These are phyloP conservation scores for Lepisosteus oculatus DNA, from an alignment of 2,113 vertebrate genomes.

Conservation along the genomic window DNA sequence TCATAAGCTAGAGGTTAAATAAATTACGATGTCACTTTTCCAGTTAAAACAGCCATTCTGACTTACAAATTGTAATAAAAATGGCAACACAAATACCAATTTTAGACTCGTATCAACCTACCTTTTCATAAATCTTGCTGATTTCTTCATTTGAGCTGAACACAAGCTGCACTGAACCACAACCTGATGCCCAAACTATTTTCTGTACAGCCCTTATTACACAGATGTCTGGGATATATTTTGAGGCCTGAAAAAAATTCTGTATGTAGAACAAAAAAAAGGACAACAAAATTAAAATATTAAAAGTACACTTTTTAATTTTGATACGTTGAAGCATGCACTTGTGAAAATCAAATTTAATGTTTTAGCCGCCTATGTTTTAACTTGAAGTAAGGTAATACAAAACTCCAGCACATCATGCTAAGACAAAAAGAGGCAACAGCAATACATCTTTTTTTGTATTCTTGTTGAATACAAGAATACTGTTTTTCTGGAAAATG, in stretches of 20 bases:
- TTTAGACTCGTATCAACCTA: slow-evolving; percentile 40
- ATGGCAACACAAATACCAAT: neutral
- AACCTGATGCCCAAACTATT: slow-evolving; percentile 97
- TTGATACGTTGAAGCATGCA: too few relatives aligned
- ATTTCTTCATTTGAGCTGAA: slow-evolving; percentile 98
- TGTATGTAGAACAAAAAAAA: slow-evolving; percentile 26
- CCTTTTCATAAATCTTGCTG: slow-evolving; percentile 98
- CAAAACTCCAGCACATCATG: too few relatives aligned
- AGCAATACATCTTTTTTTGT: slow-evolving; percentile 11
- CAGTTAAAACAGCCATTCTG: too few relatives aligned
- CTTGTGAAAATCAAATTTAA: too few relatives aligned
- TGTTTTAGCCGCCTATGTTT: too few relatives aligned
- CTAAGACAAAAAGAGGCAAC: neutral
- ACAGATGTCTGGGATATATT: slow-evolving; percentile 97
- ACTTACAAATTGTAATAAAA: neutral
- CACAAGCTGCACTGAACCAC: slow-evolving; percentile 91
- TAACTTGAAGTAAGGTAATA: too few relatives aligned
- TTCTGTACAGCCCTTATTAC: slow-evolving; percentile 97
- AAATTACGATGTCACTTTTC: too few relatives aligned
- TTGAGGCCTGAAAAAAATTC: slow-evolving; percentile 83
- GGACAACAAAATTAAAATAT: too few relatives aligned
- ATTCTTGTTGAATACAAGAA: too few relatives aligned
- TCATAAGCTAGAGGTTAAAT: too few relatives aligned
- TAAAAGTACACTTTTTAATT: too few relatives aligned
- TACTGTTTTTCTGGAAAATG: too few relatives aligned